Evolutionary conservation across 2,113 vertebrate species (phyloP), one percentile per base, ranked within the genome.

Genomic region (Acrocephalus arundinaceus): DNA sequence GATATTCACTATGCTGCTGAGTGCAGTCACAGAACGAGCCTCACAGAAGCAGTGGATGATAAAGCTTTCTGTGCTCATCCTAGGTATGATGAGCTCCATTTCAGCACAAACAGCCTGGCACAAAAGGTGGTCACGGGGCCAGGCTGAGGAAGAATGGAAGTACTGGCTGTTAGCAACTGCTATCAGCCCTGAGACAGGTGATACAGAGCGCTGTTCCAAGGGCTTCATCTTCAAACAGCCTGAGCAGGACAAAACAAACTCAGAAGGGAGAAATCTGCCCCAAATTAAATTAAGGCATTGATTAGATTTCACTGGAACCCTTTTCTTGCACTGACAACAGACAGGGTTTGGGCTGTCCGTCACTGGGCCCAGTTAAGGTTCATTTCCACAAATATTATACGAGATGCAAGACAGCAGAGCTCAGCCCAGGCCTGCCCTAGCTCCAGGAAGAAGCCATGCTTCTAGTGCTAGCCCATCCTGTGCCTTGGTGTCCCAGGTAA

Each of bases 1-100:
- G 94, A 89, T 54, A 89, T 75, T 94, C 95, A 80, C 83, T 51
- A 4, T 13, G 65, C 67, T 70, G 79, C 86, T 66, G 72, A 92
- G 82, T 20, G 2, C 59, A 85, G 90, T 10, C 75, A 54, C 7
- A 4, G 66, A 90, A 52, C 27, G 31, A 95, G 62, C 58, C 62
- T 88, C 33, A 28, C 25, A 75, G 87, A 57, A 89, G 87, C 66
- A 79, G 66, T 7, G 67, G 74, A 58, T 72, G 74, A 72, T 68
- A 71, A 89, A 33, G 79, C 52, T 80, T 57, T 77, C 94, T 51
- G 68, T 74, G 88, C 85, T 94, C 68, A 83, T 57, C 59, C 35
- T 20, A 27, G 83, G 30, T 39, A 33, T 13, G 54, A 84, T 46
- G 66, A 94, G 77, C 91, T 93, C 45, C 49, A 46, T 90, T 89